These are phyloP conservation scores for Falco naumanni DNA, from an alignment of 2,797 vertebrate genomes.

Conservation along the genomic window DNA sequence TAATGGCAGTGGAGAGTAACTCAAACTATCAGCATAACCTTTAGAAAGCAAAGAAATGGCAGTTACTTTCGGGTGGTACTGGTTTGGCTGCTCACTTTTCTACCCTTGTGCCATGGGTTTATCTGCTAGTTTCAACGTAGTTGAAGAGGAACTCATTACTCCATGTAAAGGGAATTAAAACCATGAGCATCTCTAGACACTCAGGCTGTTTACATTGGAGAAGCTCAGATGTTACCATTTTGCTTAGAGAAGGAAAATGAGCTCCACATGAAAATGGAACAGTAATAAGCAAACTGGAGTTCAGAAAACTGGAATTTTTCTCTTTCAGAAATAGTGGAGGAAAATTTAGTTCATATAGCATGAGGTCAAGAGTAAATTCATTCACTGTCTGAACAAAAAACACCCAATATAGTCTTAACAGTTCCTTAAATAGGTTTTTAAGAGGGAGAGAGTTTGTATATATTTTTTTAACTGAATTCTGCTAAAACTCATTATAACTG, in stretches of 20 bases:
- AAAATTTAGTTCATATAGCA: neutral
- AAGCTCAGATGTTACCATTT: neutral
- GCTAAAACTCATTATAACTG: neutral
- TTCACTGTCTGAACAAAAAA: neutral
- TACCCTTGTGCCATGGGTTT: neutral
- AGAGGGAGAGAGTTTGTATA: neutral
- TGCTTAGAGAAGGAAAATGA: neutral
- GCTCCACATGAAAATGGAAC: neutral
- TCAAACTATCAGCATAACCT: neutral
- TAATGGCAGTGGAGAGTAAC: neutral
- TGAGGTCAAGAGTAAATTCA: neutral
- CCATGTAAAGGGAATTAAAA: neutral
- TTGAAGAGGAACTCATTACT: conserved; percentile 4
- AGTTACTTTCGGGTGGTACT: neutral
- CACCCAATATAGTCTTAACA: accelerated
- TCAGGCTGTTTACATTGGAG: neutral
- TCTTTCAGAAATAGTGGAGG: neutral
- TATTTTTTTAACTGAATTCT: neutral
- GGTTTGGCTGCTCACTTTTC: neutral
- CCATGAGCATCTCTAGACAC: neutral
- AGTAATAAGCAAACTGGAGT: neutral
- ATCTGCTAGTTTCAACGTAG: neutral
- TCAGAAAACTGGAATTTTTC: neutral
- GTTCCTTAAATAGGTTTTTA: neutral
- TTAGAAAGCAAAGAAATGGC: neutral